Base-by-base conservation (phyloP, 2,888 invertebrate genomes). In the Megaustenia siamemsis region DNA sequence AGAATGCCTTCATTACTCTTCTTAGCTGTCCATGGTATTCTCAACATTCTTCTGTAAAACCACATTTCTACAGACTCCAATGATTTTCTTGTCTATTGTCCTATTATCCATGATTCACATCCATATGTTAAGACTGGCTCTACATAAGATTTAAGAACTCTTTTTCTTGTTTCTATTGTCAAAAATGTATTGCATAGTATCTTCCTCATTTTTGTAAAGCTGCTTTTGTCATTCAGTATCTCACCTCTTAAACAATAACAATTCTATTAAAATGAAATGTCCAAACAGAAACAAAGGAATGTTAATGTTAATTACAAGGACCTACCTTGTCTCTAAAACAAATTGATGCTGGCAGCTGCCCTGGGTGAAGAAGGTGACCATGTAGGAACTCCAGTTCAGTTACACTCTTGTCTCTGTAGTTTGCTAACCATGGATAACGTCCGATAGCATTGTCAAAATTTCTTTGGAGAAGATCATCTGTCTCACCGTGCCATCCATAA, bases 301-400 rank as follows among this genome's bases (percentile, higher is more conserved):
- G 18, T 12, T 10, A 49, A 18, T 12, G 10, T 12, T n/a, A 28
- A 66, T 28, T 45, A 4, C n/a, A 10, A 53, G 3, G n/a, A 71
- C 43, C 40, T 73, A 91, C 92, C 89, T 92, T 92, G 84, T 92
- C 89, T 76, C 93, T 88, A 86, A 93, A 93, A 86, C 90, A 90
- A 4, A 93, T 86, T 28, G 88, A 86, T 18, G 93, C 90, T 38
- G 93, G 93, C 1, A 92, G 56, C 24, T 86, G 60, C 5, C 93
- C 93, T n/a, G 93, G 92, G 53, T 90, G 83, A 80, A 93, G 93
- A 15, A 93, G 89, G 86, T 92, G 92, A 5, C 93, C 93, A 86
- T 92, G 92, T 6, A 93, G 87, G 86, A 91, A 93, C 84, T 93
- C 93, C 66, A 93, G 82, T 82, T 93, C 93, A 38, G 93, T 93